A percentile compares a stretch with the other conserved stretches of the same genome.
These are phyloP conservation scores for Spondyliosoma cantharus DNA, from an alignment of 2,797 vertebrate genomes.

Conservation along the genomic window DNA sequence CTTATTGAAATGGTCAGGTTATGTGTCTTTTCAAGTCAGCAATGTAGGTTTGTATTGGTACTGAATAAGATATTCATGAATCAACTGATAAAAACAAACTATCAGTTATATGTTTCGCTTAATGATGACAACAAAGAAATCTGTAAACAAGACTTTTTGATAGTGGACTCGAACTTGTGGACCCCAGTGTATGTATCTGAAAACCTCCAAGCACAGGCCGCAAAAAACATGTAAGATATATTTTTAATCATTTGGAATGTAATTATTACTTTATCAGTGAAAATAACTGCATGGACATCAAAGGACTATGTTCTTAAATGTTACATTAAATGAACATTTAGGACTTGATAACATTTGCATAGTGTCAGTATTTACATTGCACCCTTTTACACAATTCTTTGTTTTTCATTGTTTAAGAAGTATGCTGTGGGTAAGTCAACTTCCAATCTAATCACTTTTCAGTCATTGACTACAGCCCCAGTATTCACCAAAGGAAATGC, in stretches of 20 bases:
- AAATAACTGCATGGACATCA: conserved; percentile 77
- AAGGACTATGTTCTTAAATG: conserved; percentile 67
- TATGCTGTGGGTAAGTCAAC: conserved; percentile 75
- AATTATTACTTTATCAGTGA: conserved; percentile 32
- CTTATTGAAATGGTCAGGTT: neutral
- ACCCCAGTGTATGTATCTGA: conserved; percentile 58
- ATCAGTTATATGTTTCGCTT: neutral
- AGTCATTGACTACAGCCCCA: conserved; percentile 44
- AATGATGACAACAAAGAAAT: conserved; percentile 3
- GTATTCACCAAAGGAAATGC: conserved; percentile 37
- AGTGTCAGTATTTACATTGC: conserved; percentile 55
- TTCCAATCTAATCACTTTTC: conserved; percentile 52
- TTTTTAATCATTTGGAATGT: conserved; percentile 20
- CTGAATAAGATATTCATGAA: neutral
- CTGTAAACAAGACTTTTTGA: conserved; percentile 70
- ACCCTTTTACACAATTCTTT: conserved; percentile 60
- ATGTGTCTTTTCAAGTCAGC: neutral
- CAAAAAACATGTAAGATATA: conserved; percentile 46
- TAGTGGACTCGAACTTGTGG: conserved; percentile 76
- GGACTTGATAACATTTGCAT: conserved; percentile 33
- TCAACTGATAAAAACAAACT: neutral
- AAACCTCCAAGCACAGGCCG: conserved; percentile 59
- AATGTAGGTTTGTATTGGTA: neutral
- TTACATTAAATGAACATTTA: conserved; percentile 32
- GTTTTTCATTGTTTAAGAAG: conserved; percentile 71